Evolutionary conservation across 2,888 invertebrate species (phyloP).

Genomic region (Agonopterix subpropinquella): DNA sequence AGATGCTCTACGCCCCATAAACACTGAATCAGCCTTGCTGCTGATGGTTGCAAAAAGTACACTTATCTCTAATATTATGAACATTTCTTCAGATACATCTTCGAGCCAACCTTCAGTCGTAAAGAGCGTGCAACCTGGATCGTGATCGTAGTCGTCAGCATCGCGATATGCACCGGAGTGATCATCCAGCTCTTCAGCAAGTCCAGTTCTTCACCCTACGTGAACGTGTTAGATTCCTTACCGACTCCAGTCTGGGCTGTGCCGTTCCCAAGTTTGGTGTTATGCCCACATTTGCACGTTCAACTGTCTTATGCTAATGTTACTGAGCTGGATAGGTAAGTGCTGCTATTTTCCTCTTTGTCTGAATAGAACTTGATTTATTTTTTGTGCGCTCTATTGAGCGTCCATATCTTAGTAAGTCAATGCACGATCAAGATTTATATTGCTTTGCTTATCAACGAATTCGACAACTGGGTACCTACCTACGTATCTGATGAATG

Average conservation of each 20-base stretch:
- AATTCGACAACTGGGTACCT: too few relatives aligned
- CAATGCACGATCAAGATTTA: too few relatives aligned
- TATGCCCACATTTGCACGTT: constrained; percentile 62
- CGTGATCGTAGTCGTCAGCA: constrained; percentile 51
- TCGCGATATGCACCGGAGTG: constrained; percentile 52
- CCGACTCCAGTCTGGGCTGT: constrained; percentile 67
- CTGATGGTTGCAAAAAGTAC: too few relatives aligned
- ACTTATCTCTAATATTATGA: too few relatives aligned
- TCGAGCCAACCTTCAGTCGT: constrained; percentile 55
- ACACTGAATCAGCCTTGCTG: too few relatives aligned
- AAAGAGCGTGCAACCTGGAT: constrained; percentile 58
- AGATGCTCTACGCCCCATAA: too few relatives aligned
- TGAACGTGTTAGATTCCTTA: constrained; percentile 63
- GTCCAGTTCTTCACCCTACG: constrained; percentile 62
- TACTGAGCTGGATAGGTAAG: constrained; percentile 45
- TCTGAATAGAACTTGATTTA: background rate
- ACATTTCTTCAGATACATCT: constrained; percentile 45
- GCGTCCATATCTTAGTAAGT: too few relatives aligned
- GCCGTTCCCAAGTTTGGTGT: constrained; percentile 62
- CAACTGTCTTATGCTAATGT: constrained; percentile 51
- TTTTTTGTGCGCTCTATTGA: too few relatives aligned
- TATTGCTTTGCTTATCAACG: too few relatives aligned
- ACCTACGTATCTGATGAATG: too few relatives aligned
- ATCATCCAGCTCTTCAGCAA: constrained; percentile 56
- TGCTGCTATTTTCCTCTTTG: constrained; percentile 8